These are phyloP conservation scores for Sycophila texana DNA, from an alignment of 2,888 invertebrate species.

Conservation along the genomic window DNA sequence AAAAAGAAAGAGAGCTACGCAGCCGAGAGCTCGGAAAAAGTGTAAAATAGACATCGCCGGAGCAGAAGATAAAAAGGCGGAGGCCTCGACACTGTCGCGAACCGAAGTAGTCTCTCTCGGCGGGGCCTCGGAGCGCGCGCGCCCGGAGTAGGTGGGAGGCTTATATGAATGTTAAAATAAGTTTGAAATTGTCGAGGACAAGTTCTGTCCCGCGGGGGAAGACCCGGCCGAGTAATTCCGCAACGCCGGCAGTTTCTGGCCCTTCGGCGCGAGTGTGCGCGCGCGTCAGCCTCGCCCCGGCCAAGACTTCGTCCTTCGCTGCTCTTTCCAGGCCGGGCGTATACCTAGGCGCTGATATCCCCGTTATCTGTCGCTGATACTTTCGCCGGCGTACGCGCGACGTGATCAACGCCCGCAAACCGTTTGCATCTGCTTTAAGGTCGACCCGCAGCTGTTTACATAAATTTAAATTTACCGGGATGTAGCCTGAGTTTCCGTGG, in stretches of 20 bases:
- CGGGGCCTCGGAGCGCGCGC: not conserved
- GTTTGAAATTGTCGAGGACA: constrained; percentile 76
- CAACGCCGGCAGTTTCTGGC: constrained; percentile 72
- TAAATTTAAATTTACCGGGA: no score
- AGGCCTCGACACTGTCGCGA: not conserved
- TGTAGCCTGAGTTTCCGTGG: no score
- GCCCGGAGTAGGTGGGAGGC: constrained; percentile 63
- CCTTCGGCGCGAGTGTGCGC: no score
- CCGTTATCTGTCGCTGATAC: constrained; percentile 49
- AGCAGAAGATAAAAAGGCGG: constrained; percentile 52
- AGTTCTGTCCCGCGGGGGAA: constrained; percentile 72
- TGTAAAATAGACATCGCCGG: constrained; percentile 53
- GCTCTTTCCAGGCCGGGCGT: not conserved
- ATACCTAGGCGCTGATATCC: constrained; percentile 36
- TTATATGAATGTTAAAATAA: constrained; percentile 76
- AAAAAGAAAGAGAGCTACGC: not conserved
- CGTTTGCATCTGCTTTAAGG: constrained; percentile 42
- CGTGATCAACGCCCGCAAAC: constrained; percentile 39
- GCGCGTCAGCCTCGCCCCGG: not conserved
- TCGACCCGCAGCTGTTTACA: not conserved
- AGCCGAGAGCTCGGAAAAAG: constrained; percentile 37
- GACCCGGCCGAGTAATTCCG: constrained; percentile 74
- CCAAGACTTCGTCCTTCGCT: constrained; percentile 30
- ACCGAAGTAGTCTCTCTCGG: constrained; percentile 17
- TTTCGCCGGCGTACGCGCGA: constrained; percentile 22